Evolutionary conservation across 2,888 invertebrate species (phyloP), one percentile per base, ranked within the genome.

Genomic region (Azorinus chamasolen): DNA sequence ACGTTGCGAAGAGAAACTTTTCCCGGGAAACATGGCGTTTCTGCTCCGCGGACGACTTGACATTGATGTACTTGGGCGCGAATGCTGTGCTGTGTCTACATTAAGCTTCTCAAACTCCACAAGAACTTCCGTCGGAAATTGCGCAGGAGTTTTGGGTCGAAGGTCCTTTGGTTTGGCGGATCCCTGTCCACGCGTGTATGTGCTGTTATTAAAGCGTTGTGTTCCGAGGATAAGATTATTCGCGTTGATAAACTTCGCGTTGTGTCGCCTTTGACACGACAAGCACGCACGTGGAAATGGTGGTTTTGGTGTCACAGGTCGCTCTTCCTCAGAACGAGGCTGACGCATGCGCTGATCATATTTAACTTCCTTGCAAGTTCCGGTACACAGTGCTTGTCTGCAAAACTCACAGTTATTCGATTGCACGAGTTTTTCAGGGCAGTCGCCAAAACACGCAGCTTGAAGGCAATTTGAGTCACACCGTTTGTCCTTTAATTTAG

Each of bases 391-490:
- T 0, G 72, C 63, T 51, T 88, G 88, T 22, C 82, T 63, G 75
- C 89, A 89, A 20, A 70, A 65, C 27, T 84, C 86, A 62, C 89
- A 89, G 3, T 74, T 62, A 54, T 82, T 75, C 2, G 83, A 63
- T 55, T 73, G 75, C 50, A 76, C 77, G 6, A 71, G 58, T 79
- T 90, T 90, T 48, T 84, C 87, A 0, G 89, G 89, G 68, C 91
- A 90, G 81, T 90, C 89, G 0, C 91, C 91, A 24, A 86, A 85
- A 66, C 91, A 91, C 1, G 89, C 87, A 3, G 85, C 76, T 73
- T 90, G 91, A 25, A 90, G 75, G 62, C 91, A 91, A 27, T 82
- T 74, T 12, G 79, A 54, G 48, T 89, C 88, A 64, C 90, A 91
- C 3, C 87, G 79, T 61, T 78, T 87, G 68, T 88, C 88, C 61